Conservation (phyloP, 1,140 invertebrate species). For the Probaryconus sp. region DNA sequence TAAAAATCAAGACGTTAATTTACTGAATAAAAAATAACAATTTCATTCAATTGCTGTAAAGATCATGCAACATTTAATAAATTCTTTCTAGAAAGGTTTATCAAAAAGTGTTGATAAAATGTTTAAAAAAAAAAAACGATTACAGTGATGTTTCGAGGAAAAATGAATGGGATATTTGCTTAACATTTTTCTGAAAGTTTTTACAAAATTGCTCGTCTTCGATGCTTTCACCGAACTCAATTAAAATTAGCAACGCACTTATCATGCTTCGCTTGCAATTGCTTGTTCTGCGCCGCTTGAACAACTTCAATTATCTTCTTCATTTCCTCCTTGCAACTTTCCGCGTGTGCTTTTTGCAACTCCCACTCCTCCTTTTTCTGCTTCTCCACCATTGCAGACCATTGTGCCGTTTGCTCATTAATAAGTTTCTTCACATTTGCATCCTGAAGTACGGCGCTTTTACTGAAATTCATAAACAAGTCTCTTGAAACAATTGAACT, state of each 20-base stretch:
- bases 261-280: constrained; percentile 94
- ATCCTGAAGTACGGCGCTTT: constrained; percentile 87
- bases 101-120: not conserved
- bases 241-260: constrained; percentile 78
- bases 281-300: constrained; percentile 94
- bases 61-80: no score
- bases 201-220: constrained; percentile 10
- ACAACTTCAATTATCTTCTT: constrained; percentile 92
- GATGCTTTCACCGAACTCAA: constrained; percentile 19
- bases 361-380: constrained; percentile 96
- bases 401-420: constrained; percentile 93
- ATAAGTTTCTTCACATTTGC: constrained; percentile 88
- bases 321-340: constrained; percentile 91
- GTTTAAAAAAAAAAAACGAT: not conserved
- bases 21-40: no score
- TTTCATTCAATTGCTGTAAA: no score
- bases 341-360: constrained; percentile 87
- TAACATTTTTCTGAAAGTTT: constrained; percentile 5
- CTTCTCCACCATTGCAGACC: constrained; percentile 93
- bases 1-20: no score
- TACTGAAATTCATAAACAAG: constrained; percentile 79
- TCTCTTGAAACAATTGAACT: not conserved
- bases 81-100: no score
- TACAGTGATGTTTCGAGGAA: not conserved
- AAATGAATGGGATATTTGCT: constrained; percentile 3